These are phyloP conservation scores for Dryomyza anilis DNA, from an alignment of 2,888 invertebrate genomes.

Conservation along the genomic window DNA sequence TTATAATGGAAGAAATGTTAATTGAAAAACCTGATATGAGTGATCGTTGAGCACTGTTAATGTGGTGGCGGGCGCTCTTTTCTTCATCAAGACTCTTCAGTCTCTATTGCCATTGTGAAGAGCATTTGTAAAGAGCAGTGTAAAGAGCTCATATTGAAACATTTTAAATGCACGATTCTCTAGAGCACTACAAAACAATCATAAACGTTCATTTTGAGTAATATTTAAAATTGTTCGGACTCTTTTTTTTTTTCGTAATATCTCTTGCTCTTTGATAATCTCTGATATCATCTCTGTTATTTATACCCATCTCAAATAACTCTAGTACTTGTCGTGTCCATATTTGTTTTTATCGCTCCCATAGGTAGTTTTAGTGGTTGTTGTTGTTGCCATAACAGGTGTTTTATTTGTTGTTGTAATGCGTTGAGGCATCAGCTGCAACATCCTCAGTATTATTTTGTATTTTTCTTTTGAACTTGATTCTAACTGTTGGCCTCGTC, in stretches of 20 bases:
- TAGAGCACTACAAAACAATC: too few relatives aligned
- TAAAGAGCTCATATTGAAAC: too few relatives aligned
- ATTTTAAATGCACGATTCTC: too few relatives aligned
- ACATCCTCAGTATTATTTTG: neutral
- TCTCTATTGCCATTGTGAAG: too few relatives aligned
- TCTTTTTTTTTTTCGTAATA: neutral
- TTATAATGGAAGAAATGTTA: too few relatives aligned
- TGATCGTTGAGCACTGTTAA: too few relatives aligned
- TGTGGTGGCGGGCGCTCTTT: too few relatives aligned
- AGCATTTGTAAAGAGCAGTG: too few relatives aligned
- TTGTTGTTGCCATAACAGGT: slow-evolving; percentile 32
- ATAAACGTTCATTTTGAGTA: neutral
- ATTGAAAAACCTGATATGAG: too few relatives aligned
- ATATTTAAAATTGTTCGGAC: neutral
- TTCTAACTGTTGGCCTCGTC: slow-evolving; percentile 6
- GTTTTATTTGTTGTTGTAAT: neutral
- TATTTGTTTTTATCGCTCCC: slow-evolving; percentile 1
- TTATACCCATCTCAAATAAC: neutral
- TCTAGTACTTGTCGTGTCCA: neutral
- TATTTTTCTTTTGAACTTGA: neutral
- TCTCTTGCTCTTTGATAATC: neutral
- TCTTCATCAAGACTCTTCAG: too few relatives aligned
- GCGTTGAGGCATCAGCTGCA: slow-evolving; percentile 1
- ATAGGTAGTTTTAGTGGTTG: slow-evolving; percentile 44
- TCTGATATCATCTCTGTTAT: neutral